phyloP scores from a whole-genome alignment of 2,888 invertebrate species.

The Leistus spinibarbis region DNA sequence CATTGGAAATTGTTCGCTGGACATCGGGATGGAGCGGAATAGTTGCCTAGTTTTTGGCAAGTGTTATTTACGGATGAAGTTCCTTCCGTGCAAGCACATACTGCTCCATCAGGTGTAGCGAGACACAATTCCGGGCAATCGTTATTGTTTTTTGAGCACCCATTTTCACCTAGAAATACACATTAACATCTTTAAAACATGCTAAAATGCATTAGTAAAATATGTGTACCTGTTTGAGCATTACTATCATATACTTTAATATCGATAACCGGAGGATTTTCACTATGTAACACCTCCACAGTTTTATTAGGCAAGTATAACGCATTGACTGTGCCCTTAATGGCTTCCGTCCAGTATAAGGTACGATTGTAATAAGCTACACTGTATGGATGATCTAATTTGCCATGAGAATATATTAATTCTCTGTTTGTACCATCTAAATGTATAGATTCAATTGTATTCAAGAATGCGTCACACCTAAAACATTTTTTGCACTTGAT shows the following conservation, averaged over 20 bases:
- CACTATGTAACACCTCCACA: slow-evolving; percentile 60
- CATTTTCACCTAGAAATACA: slow-evolving; percentile 51
- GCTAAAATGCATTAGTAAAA: neutral
- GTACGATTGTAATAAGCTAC: slow-evolving; percentile 67
- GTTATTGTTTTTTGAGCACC: slow-evolving; percentile 53
- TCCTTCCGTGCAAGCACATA: slow-evolving; percentile 69
- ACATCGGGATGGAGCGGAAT: slow-evolving; percentile 53
- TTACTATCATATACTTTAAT: slow-evolving; percentile 69
- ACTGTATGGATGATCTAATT: slow-evolving; percentile 67
- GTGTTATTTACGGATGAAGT: slow-evolving; percentile 54
- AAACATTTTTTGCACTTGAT: too few species aligned
- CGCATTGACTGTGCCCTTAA: slow-evolving; percentile 64
- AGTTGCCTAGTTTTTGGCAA: slow-evolving; percentile 53
- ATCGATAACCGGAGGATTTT: slow-evolving; percentile 70
- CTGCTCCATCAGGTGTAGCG: slow-evolving; percentile 62
- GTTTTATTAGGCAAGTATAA: slow-evolving; percentile 58
- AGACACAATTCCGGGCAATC: slow-evolving; percentile 77
- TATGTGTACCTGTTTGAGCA: slow-evolving; percentile 60
- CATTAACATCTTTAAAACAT: neutral
- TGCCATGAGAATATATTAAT: slow-evolving; percentile 58
- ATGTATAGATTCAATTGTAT: slow-evolving; percentile 70
- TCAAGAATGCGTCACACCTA: slow-evolving; percentile 72
- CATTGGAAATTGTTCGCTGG: slow-evolving; percentile 46
- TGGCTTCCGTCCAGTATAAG: slow-evolving; percentile 75
- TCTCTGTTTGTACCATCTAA: slow-evolving; percentile 62